These are phyloP conservation scores for Trichosurus vulpecula DNA, from an alignment of 2,797 vertebrate genomes.

Conservation along the genomic window DNA sequence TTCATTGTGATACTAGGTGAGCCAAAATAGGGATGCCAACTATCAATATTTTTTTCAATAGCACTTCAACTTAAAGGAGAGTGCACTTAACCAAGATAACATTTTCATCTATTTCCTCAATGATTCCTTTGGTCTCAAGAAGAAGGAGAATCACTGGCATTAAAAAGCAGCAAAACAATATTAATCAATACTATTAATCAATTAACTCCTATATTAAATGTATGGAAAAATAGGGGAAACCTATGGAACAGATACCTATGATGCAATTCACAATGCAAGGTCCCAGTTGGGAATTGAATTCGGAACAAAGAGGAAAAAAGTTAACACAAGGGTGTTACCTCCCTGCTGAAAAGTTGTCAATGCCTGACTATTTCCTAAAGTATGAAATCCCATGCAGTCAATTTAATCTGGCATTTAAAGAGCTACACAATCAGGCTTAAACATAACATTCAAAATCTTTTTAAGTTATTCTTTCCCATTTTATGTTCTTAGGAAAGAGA, in stretches of 20 bases:
- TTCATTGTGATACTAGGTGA: background rate
- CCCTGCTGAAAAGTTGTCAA: too few species aligned
- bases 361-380: too few species aligned
- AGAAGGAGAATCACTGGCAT: constrained; percentile 53
- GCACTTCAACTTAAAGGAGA: background rate
- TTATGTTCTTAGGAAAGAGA: too few species aligned
- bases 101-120: constrained; percentile 60
- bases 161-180: constrained; percentile 18
- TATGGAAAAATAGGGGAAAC: background rate
- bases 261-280: background rate
- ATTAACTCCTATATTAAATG: background rate
- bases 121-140: constrained; percentile 42
- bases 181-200: constrained; percentile 63
- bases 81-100: background rate
- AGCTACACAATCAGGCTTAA: too few species aligned
- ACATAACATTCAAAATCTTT: too few species aligned
- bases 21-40: background rate
- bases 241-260: rapidly evolving
- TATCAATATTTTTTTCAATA: background rate
- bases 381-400: too few species aligned
- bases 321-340: too few species aligned
- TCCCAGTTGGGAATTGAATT: too few species aligned
- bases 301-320: too few species aligned
- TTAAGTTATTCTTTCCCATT: too few species aligned
- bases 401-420: too few species aligned